phyloP scores from a whole-genome alignment of 2,113 vertebrate species.

The Apodemus speciosus region DNA sequence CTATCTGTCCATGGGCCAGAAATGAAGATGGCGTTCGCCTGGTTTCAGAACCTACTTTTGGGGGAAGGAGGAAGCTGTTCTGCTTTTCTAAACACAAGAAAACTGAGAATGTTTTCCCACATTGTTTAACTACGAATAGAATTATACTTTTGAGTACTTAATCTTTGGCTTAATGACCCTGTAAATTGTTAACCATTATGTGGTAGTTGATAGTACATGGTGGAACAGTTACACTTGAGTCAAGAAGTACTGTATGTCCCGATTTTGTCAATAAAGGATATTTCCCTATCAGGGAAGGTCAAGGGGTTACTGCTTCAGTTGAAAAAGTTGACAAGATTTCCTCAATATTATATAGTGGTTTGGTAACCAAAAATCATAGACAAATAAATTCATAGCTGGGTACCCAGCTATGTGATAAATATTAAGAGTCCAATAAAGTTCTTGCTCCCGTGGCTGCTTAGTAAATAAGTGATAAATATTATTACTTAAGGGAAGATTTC shows the following conservation, averaged over 20 bases:
- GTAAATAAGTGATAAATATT: not conserved
- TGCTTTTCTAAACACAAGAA: constrained; percentile 28
- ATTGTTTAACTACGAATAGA: not conserved
- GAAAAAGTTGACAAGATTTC: not conserved
- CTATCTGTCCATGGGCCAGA: not conserved
- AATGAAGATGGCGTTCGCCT: not conserved
- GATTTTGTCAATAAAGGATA: not conserved
- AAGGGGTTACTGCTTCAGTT: not conserved
- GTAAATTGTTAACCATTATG: not conserved
- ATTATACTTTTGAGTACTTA: not conserved
- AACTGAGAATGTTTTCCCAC: not conserved
- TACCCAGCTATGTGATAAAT: not conserved
- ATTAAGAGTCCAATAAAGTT: constrained; percentile 4
- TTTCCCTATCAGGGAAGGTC: not conserved
- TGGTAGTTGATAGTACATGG: not conserved
- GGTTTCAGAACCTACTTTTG: not conserved
- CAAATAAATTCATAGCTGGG: constrained; percentile 8
- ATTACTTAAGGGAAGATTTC: constrained; percentile 38
- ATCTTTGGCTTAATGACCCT: constrained; percentile 21
- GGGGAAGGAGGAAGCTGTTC: not conserved
- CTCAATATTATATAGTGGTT: not conserved
- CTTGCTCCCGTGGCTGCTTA: not conserved
- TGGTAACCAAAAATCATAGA: not conserved
- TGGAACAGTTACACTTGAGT: not conserved
- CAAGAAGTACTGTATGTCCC: not conserved